These are phyloP conservation scores for Choristoneura fumiferana DNA, from an alignment of 1,140 invertebrate genomes.

Conservation along the genomic window DNA sequence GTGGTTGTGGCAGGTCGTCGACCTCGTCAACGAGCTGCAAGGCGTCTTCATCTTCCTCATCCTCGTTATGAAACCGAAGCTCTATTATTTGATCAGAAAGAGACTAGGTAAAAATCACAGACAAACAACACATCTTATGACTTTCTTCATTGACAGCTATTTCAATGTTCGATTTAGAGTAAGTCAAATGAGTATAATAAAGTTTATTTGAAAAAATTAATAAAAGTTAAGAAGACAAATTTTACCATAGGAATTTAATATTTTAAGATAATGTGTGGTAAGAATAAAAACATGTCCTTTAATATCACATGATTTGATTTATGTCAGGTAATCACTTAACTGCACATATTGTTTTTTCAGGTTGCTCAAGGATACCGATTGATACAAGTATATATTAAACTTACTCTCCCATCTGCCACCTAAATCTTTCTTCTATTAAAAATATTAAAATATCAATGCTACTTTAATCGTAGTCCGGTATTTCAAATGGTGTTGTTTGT, in stretches of 20 bases:
- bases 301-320: no score
- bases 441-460: conserved; percentile 41
- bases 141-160: no score
- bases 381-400: conserved; percentile 68
- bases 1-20: conserved; percentile 79
- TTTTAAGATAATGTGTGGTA: no score
- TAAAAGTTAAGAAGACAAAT: no score
- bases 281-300: no score
- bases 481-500: no score
- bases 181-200: no score
- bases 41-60: conserved; percentile 83
- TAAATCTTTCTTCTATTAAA: conserved; percentile 31
- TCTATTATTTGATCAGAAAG: conserved; percentile 75
- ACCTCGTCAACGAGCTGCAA: conserved; percentile 81
- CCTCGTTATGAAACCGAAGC: conserved; percentile 81
- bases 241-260: no score
- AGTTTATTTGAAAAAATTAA: no score
- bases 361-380: conserved; percentile 58
- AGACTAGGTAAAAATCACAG: conserved; percentile 69
- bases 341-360: conserved; percentile 56
- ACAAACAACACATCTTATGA: not conserved
- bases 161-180: no score
- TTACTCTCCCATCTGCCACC: not conserved
- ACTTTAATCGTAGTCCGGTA: conserved; percentile 30
- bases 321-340: not conserved